Evolutionary conservation across 2,113 vertebrate genomes (phyloP).

Genomic region (Podarcis muralis): DNA sequence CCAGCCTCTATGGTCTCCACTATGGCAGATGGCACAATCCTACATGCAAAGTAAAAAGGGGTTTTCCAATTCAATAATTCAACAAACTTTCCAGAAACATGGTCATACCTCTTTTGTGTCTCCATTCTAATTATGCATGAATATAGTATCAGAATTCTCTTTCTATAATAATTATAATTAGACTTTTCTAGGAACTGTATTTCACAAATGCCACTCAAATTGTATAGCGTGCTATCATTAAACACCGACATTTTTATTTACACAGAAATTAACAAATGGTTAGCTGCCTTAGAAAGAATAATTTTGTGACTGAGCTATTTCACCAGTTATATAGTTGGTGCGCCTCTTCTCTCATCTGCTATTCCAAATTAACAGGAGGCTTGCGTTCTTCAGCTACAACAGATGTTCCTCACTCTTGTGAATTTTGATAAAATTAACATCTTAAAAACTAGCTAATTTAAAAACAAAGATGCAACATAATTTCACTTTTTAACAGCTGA

Average conservation of each 20-base stretch:
- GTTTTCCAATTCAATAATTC: neutral
- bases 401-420: conserved; percentile 80
- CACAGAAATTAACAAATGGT: conserved; percentile 27
- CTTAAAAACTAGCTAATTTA: conserved; percentile 81
- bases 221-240: neutral
- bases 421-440: conserved; percentile 81
- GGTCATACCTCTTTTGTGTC: neutral
- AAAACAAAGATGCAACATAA: conserved; percentile 82
- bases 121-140: neutral
- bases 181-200: neutral
- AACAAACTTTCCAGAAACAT: neutral
- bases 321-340: conserved; percentile 54
- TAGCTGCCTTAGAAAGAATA: conserved; percentile 49
- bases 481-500: conserved; percentile 77
- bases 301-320: conserved; percentile 62
- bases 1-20: neutral
- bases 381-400: conserved; percentile 77
- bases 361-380: conserved; percentile 70
- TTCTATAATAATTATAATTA: neutral
- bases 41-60: neutral
- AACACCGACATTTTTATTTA: conserved; percentile 43
- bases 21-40: neutral
- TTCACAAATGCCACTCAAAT: conserved; percentile 22
- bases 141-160: neutral
- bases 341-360: conserved; percentile 57